Percentiles rank a stretch among this genome's conserved stretches.
Conservation (phyloP, 2,797 vertebrate species). For the Morelia viridis region DNA sequence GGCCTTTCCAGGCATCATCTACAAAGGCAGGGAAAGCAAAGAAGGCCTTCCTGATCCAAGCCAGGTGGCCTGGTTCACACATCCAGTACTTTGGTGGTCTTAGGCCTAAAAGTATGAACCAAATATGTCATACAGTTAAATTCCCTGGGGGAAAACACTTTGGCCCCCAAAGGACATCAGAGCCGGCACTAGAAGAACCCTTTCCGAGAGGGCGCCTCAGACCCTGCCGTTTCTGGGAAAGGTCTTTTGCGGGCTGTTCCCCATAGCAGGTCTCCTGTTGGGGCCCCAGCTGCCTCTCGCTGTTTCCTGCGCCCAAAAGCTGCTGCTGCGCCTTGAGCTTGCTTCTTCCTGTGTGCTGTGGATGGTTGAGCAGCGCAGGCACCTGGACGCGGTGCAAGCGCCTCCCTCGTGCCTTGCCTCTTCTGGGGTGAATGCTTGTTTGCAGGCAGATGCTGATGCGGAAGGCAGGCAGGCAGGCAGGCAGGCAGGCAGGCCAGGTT, state of each 20-base stretch:
- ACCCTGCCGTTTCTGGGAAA: neutral
- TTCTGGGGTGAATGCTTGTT: neutral
- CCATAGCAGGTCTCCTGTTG: neutral
- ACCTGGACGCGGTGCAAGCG: fast-evolving
- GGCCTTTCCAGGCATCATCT: neutral
- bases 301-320: neutral
- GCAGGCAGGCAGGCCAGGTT: conserved; percentile 46
- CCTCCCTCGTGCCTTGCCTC: fast-evolving
- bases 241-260: neutral
- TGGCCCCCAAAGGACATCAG: neutral
- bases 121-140: neutral
- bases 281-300: neutral
- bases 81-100: neutral
- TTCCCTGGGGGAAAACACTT: neutral
- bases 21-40: neutral
- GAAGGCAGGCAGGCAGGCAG: neutral
- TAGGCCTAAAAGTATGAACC: neutral
- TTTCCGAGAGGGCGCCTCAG: neutral
- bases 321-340: neutral
- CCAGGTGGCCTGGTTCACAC: neutral
- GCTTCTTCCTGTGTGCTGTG: fast-evolving
- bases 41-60: neutral
- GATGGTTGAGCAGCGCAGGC: fast-evolving
- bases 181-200: neutral
- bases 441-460: neutral